Conservation (phyloP, 2,113 vertebrate genomes). For the Hoplias malabaricus region DNA sequence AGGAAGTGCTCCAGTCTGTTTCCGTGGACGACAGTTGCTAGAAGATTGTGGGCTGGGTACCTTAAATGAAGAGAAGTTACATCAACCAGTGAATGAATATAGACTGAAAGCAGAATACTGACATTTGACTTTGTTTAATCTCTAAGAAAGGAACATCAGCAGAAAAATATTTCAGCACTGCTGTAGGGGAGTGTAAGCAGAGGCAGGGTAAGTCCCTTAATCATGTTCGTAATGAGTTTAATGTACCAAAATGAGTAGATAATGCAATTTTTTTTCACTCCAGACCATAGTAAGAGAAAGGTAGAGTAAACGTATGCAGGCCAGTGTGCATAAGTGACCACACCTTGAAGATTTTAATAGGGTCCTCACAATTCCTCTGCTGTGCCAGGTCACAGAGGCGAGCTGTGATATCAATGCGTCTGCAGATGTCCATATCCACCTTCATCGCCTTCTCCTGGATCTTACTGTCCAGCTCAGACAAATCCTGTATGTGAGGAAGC, state of each 20-base stretch:
- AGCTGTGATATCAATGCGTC: conserved; percentile 95
- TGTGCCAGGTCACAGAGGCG: conserved; percentile 95
- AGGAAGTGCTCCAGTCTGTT: conserved; percentile 65
- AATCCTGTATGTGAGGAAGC: conserved; percentile 74
- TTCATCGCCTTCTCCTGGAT: conserved; percentile 99
- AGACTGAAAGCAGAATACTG: background rate
- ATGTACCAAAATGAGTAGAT: background rate
- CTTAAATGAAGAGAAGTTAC: conserved; percentile 50
- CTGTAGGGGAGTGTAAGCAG: conserved; percentile 32
- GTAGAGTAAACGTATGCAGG: background rate
- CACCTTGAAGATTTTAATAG: conserved; percentile 97
- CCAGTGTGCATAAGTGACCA: background rate
- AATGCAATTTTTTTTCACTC: background rate
- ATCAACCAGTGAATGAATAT: background rate
- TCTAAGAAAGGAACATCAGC: conserved; percentile 24
- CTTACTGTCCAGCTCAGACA: conserved; percentile 93
- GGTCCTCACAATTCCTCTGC: conserved; percentile 95
- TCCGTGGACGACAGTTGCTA: conserved; percentile 67
- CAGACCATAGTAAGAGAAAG: background rate
- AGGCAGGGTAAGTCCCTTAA: background rate
- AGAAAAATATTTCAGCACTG: conserved; percentile 41
- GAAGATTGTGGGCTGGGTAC: conserved; percentile 68
- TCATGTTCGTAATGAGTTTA: background rate
- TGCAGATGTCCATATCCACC: conserved; percentile 99
- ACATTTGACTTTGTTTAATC: background rate